Percentiles rank a stretch among this genome's conserved stretches.
Evolutionary conservation across 1,140 invertebrate genomes (phyloP).

Genomic region (Probaryconus sp.): DNA sequence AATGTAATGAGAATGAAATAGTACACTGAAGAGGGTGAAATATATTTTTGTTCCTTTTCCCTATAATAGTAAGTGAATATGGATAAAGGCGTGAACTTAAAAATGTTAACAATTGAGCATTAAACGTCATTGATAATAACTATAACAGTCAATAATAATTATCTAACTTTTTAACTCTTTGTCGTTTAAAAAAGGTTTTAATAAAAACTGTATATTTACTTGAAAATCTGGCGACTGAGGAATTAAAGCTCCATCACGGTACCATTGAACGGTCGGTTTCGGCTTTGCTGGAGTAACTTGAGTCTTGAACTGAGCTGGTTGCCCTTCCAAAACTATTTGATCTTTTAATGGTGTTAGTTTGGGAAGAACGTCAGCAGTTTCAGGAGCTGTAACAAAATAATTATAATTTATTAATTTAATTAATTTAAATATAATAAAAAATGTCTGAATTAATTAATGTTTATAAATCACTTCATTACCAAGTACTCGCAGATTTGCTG

Average conservation of each 20-base stretch:
- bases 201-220: conserved; percentile 82
- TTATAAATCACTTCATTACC: conserved; percentile 66
- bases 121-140: no score
- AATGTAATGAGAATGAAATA: no score
- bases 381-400: conserved; percentile 81
- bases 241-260: conserved; percentile 91
- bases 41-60: no score
- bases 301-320: conserved; percentile 92
- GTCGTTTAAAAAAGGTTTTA: no score
- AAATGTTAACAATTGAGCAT: no score
- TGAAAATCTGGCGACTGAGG: conserved; percentile 94
- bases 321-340: conserved; percentile 89
- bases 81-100: no score
- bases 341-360: conserved; percentile 89
- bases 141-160: no score
- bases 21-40: no score
- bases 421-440: background rate
- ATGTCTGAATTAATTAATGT: no score
- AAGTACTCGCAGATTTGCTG: conserved; percentile 87
- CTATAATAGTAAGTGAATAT: no score
- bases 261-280: conserved; percentile 92
- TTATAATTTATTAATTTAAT: conserved; percentile 12
- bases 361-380: conserved; percentile 86
- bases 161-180: no score
- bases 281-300: conserved; percentile 86